Percentiles rank a stretch among this genome's conserved stretches.
phyloP scores from a whole-genome alignment of 2,888 invertebrate genomes.

The Scaptomyza polygonia region DNA sequence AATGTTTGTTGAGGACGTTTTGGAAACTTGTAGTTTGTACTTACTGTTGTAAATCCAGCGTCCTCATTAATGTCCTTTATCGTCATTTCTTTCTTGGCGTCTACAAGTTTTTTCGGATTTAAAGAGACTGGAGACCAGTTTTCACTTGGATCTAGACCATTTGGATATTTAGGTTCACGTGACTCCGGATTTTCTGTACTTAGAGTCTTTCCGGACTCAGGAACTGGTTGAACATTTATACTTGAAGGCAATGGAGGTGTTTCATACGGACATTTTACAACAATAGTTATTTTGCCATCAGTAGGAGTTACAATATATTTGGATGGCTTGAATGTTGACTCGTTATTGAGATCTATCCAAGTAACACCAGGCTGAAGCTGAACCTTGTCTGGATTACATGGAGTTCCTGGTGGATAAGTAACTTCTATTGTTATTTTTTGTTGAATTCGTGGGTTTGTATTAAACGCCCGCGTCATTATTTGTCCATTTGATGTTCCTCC shows the following conservation, averaged over 20 bases:
- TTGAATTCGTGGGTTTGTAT: too few relatives aligned
- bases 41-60: not conserved
- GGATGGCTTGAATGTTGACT: too few relatives aligned
- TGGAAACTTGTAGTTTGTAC: not conserved
- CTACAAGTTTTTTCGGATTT: too few relatives aligned
- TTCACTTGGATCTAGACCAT: too few relatives aligned
- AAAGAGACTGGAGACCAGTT: too few relatives aligned
- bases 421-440: not conserved
- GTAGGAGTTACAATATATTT: not conserved
- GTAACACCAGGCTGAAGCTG: not conserved
- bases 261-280: not conserved
- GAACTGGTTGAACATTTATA: too few relatives aligned
- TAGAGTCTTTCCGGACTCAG: too few relatives aligned
- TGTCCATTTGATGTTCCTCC: too few relatives aligned
- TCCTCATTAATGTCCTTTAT: not conserved
- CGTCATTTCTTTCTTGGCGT: not conserved
- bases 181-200: too few relatives aligned
- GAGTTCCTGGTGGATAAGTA: constrained; percentile 1
- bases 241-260: not conserved
- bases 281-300: not conserved
- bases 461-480: too few relatives aligned
- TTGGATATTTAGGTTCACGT: too few relatives aligned
- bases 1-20: not conserved
- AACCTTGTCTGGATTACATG: not conserved
- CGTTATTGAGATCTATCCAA: not conserved